phyloP scores from a whole-genome alignment of 2,113 vertebrate species.

The Neofelis nebulosa region DNA sequence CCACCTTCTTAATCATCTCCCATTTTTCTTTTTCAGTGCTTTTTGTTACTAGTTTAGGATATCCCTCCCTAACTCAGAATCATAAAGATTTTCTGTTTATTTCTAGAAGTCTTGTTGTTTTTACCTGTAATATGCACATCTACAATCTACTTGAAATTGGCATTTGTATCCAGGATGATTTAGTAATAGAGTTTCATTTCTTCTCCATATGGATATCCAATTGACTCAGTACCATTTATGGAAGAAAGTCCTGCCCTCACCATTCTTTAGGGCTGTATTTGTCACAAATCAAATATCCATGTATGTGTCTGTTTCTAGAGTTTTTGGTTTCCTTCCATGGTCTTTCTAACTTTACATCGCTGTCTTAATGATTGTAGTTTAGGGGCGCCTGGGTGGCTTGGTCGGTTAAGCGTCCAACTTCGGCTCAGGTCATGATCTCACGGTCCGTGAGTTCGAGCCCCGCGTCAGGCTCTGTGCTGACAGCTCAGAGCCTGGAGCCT shows the following conservation, averaged over 20 bases:
- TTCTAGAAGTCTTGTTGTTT: slow-evolving; percentile 9
- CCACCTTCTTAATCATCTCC: not conserved
- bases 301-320: not conserved
- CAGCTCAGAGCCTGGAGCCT: too few species aligned
- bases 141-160: not conserved
- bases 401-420: too few species aligned
- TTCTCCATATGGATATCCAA: not conserved
- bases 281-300: not conserved
- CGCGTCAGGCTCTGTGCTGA: too few species aligned
- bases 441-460: too few species aligned
- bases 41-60: not conserved
- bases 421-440: too few species aligned
- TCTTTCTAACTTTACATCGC: not conserved
- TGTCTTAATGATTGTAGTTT: not conserved
- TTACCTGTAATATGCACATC: not conserved
- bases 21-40: not conserved
- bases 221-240: not conserved
- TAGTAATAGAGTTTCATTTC: not conserved
- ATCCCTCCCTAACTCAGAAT: not conserved
- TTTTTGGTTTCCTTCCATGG: not conserved
- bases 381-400: not conserved
- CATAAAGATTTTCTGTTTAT: not conserved
- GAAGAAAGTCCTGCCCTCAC: not conserved
- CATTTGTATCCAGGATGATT: not conserved
- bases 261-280: not conserved